A percentile compares a stretch with the other conserved stretches of the same genome.
These are phyloP conservation scores for Seriola dumerili DNA, from an alignment of 2,113 vertebrate genomes.

Conservation along the genomic window DNA sequence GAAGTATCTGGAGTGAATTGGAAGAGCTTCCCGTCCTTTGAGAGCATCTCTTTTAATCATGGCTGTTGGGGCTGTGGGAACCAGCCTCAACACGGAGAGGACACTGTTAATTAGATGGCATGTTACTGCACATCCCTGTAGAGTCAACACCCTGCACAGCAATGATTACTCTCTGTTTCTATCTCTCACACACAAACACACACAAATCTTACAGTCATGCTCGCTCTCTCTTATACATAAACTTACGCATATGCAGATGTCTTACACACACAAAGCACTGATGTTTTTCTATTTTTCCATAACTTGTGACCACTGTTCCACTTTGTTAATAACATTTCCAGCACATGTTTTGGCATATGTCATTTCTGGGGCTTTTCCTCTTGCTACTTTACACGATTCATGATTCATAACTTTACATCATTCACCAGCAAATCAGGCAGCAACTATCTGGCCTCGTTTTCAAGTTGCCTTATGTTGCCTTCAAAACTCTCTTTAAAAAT, in stretches of 20 bases:
- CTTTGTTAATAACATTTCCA: neutral
- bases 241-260: slow-evolving; percentile 13
- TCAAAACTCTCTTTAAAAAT: slow-evolving; percentile 4
- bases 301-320: neutral
- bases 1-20: slow-evolving; percentile 76
- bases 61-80: slow-evolving; percentile 77
- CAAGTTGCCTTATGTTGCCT: slow-evolving; percentile 11
- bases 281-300: neutral
- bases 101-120: slow-evolving; percentile 82
- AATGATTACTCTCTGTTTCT: slow-evolving; percentile 57
- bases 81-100: slow-evolving; percentile 73
- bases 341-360: neutral
- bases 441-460: slow-evolving; percentile 7
- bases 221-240: neutral
- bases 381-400: slow-evolving; percentile 8
- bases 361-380: neutral
- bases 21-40: slow-evolving; percentile 77
- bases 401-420: neutral
- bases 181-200: slow-evolving; percentile 43
- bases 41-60: slow-evolving; percentile 86
- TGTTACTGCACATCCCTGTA: slow-evolving; percentile 77
- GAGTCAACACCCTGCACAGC: slow-evolving; percentile 76
- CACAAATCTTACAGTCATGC: slow-evolving; percentile 12
- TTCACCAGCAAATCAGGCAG: neutral
- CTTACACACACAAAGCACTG: neutral